These are phyloP conservation scores for Oscarella lobularis DNA, from an alignment of 37 sponge, comb jelly and placozoan species.

Conservation along the genomic window DNA sequence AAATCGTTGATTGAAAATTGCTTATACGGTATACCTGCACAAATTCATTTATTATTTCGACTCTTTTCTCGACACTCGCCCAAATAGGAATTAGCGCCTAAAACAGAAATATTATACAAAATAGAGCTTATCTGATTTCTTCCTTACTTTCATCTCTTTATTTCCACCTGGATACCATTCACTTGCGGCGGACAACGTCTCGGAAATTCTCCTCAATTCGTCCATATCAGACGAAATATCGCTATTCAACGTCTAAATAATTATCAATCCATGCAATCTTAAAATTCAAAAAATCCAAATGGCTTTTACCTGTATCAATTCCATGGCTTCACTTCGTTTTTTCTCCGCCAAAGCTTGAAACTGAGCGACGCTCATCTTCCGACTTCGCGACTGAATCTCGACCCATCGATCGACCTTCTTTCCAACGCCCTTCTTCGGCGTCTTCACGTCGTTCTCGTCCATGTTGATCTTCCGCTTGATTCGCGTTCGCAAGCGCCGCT, in stretches of 20 bases:
- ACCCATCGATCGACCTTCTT: slow-evolving; percentile 44
- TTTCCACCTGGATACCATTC: slow-evolving; percentile 55
- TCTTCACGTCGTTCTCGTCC: not conserved
- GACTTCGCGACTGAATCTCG: slow-evolving; percentile 48
- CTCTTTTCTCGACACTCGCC: slow-evolving; percentile 29
- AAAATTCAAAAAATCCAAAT: not conserved
- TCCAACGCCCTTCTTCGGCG: not conserved
- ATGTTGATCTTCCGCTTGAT: slow-evolving; percentile 14
- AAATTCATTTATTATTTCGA: slow-evolving; percentile 47
- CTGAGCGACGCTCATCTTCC: slow-evolving; percentile 26
- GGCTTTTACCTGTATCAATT: slow-evolving; percentile 11
- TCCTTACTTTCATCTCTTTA: slow-evolving; percentile 47
- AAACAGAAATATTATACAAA: slow-evolving; percentile 4
- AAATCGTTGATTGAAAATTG: no score
- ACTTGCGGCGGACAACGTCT: slow-evolving; percentile 24
- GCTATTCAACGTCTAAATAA: not conserved
- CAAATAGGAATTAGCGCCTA: slow-evolving; percentile 20
- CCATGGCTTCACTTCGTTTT: slow-evolving; percentile 20
- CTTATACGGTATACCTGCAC: slow-evolving; percentile 20
- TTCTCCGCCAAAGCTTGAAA: slow-evolving; percentile 25
- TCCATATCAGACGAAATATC: slow-evolving; percentile 2
- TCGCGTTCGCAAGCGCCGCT: slow-evolving; percentile 31
- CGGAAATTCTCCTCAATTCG: slow-evolving; percentile 10
- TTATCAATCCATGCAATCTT: not conserved
- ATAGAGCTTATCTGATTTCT: slow-evolving; percentile 14